Evolutionary conservation across 2,888 invertebrate species (phyloP).

Genomic region (Aphodius granarius): DNA sequence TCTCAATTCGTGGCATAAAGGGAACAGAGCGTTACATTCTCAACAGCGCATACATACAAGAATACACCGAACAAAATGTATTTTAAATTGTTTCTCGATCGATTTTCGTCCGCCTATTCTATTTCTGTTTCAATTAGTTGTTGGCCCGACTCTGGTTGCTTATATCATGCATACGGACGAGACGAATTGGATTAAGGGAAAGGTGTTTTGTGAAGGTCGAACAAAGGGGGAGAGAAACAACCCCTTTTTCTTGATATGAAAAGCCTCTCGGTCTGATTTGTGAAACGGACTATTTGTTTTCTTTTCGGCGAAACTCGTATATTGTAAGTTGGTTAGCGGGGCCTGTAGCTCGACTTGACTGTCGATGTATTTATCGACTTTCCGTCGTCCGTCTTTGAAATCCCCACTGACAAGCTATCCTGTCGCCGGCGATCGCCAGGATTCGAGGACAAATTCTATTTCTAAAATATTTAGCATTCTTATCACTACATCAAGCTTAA

Average conservation of each 20-base stretch:
- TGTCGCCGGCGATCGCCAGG: neutral
- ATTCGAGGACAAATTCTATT: neutral
- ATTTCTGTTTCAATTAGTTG: neutral
- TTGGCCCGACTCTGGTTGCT: neutral
- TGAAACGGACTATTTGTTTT: neutral
- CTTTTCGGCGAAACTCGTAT: neutral
- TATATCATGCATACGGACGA: neutral
- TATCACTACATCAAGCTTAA: too few relatives aligned
- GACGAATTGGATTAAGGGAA: neutral
- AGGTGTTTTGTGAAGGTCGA: neutral
- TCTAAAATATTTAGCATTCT: too few relatives aligned
- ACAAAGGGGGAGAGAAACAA: neutral
- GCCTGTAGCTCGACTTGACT: neutral
- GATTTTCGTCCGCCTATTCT: neutral
- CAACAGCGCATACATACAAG: neutral
- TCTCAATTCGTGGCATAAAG: neutral
- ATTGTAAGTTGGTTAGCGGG: neutral
- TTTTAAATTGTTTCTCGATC: neutral
- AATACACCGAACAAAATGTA: neutral
- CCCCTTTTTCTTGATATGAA: neutral
- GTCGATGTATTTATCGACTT: neutral
- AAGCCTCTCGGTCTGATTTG: neutral
- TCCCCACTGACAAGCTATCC: neutral
- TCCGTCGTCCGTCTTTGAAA: neutral
- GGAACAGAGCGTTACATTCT: neutral